Evolutionary conservation across 2,888 invertebrate genomes (phyloP).

Genomic region (Tryphoninae sp.): DNA sequence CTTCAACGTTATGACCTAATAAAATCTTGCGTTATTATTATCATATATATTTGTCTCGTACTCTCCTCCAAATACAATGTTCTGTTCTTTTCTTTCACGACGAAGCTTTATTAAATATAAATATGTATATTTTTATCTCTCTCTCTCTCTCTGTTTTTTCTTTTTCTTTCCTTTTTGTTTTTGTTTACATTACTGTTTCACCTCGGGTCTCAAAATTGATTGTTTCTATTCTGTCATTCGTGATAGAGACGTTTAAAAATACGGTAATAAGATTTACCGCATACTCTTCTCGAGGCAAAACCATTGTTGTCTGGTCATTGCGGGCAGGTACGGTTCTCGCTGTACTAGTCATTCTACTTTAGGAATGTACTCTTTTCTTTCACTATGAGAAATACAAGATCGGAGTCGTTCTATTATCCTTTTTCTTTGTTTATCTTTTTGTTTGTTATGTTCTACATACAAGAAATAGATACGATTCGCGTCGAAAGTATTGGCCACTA

Average conservation of each 20-base stretch:
- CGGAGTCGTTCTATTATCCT: conserved; percentile 62
- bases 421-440: conserved; percentile 20
- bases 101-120: conserved; percentile 63
- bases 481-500: conserved; percentile 4
- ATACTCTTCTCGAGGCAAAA: conserved; percentile 69
- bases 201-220: conserved; percentile 40
- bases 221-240: conserved; percentile 26
- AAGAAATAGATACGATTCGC: conserved; percentile 26
- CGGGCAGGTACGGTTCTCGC: conserved; percentile 76
- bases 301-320: conserved; percentile 72
- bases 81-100: conserved; percentile 33
- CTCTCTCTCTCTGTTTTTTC: conserved; percentile 50
- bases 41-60: conserved; percentile 56
- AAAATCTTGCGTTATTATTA: conserved; percentile 56
- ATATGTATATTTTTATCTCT: conserved; percentile 61
- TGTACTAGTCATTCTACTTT: conserved; percentile 72
- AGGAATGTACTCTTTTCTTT: conserved; percentile 60
- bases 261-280: conserved; percentile 38
- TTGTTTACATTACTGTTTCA: conserved; percentile 58
- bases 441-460: conserved; percentile 39
- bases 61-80: conserved; percentile 47
- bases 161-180: conserved; percentile 50
- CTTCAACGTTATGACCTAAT: conserved; percentile 58
- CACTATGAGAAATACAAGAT: conserved; percentile 64
- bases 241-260: conserved; percentile 41